phyloP scores from a whole-genome alignment of 2,113 vertebrate species.

The Ictalurus punctatus region DNA sequence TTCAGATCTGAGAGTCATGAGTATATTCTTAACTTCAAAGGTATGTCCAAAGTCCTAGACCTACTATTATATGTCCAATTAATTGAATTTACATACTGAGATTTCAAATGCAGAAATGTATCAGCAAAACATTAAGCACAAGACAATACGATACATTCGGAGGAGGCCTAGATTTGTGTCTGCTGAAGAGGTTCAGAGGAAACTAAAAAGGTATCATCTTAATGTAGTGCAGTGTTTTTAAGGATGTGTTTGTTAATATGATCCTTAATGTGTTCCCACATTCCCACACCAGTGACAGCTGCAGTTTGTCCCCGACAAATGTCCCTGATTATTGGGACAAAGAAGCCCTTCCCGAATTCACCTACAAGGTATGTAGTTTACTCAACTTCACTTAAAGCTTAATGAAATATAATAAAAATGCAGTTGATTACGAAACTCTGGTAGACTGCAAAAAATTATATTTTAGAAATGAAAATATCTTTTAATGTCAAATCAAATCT shows the following conservation, averaged over 20 bases:
- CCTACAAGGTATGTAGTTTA: constrained; percentile 77
- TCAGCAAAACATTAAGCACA: constrained; percentile 76
- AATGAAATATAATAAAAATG: no score
- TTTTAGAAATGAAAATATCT: no score
- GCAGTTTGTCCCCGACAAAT: constrained; percentile 51
- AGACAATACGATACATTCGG: constrained; percentile 74
- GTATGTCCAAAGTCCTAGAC: neutral
- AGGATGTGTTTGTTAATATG: neutral
- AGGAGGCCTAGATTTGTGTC: constrained; percentile 86
- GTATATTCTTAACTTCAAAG: constrained; percentile 64
- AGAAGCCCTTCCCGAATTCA: constrained; percentile 71
- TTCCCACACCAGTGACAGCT: constrained; percentile 10
- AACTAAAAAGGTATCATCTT: constrained; percentile 62
- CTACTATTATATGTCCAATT: neutral
- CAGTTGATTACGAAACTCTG: no score
- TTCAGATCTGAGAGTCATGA: constrained; percentile 57
- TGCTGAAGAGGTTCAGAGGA: constrained; percentile 73
- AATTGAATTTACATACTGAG: neutral
- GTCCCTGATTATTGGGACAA: constrained; percentile 84
- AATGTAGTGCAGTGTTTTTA: neutral
- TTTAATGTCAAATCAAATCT: neutral
- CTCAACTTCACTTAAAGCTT: neutral
- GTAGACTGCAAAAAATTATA: no score
- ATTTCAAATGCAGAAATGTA: constrained; percentile 74
- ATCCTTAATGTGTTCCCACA: neutral